Percentiles rank a stretch among this genome's conserved stretches.
These are phyloP conservation scores for Pheosia gnoma DNA, from an alignment of 2,888 invertebrate species.

Conservation along the genomic window DNA sequence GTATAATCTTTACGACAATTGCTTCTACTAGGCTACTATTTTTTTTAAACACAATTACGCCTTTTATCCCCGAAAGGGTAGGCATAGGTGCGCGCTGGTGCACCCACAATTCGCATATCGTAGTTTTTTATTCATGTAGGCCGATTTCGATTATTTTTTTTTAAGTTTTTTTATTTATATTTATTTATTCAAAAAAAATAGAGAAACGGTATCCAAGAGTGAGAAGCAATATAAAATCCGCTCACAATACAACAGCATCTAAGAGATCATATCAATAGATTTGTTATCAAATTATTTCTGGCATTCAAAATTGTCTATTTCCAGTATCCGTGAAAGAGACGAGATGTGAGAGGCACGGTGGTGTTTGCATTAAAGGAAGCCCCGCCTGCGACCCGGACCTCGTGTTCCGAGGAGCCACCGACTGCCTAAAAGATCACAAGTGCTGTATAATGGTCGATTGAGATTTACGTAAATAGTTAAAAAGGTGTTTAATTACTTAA, in stretches of 20 bases:
- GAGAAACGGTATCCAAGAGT: too few species aligned
- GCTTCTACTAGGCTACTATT: too few species aligned
- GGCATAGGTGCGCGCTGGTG: background rate
- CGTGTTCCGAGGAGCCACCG: conserved; percentile 30
- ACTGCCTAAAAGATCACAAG: conserved; percentile 37
- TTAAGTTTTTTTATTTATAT: too few species aligned
- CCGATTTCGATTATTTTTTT: too few species aligned
- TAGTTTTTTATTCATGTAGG: too few species aligned
- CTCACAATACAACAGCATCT: background rate
- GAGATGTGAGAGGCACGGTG: conserved; percentile 55
- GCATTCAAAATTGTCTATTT: conserved; percentile 23
- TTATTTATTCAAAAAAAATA: too few species aligned
- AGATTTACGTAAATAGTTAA: background rate
- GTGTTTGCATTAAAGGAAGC: conserved; percentile 38
- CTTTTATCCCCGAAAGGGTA: background rate
- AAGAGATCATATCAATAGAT: too few species aligned
- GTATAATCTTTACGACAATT: too few species aligned
- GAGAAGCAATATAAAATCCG: too few species aligned
- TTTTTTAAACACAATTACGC: background rate
- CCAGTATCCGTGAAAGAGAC: conserved; percentile 63
- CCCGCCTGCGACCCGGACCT: conserved; percentile 34
- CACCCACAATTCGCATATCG: too few species aligned
- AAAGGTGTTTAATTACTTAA: background rate
- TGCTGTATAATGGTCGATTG: conserved; percentile 51
- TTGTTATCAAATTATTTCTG: too few species aligned